Base-by-base conservation (phyloP, 2,113 vertebrate species). In the Psilopogon haemacephalus region DNA sequence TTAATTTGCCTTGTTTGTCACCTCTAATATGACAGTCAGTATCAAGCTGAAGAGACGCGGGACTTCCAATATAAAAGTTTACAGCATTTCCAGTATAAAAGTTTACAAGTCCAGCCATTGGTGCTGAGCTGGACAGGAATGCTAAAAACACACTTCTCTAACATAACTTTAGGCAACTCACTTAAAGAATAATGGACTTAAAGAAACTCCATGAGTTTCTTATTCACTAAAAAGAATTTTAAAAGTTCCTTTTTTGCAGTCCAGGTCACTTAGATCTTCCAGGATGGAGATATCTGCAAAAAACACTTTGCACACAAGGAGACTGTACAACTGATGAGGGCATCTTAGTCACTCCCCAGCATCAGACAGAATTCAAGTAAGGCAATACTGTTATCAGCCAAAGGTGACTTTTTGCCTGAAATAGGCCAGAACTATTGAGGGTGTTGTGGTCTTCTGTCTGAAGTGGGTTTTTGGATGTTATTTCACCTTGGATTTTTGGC, bases 401-500 rank as follows among this genome's bases (percentile, higher is more conserved):
- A 92, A 91, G 38, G 89, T 84, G 54, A 82, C 2, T 72, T 75
- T 69, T 65, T 48, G 27, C 20, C 50, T 89, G 5, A 28, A 89
- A 72, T 35, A 33, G 50, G 8, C 30, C 32, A 35, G 17, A 33
- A 27, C 42, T 89, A 54, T 33, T 72, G 54, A 24, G 30, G 81
- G 24, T 82, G 28, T 62, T 38, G 73, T 76, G 32, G 21, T 92
- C 30, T 84, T 18, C 33, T 65, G 58, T 92, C 54, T 84, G 48
- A 94, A 82, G 24, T 50, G 24, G 62, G 14, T 84, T 81, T 94
- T 69, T 79, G 78, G 44, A 84, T 69, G 30, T 33, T 92, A 62
- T 75, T 89, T 71, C 17, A 1, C 26, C 35, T 55, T 95, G 89
- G 81, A 94, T 79, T 90, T 95, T 89, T 94, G 67, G 67, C 74